Conservation (phyloP, 2,888 invertebrate genomes). For the Chrysolina americana region DNA sequence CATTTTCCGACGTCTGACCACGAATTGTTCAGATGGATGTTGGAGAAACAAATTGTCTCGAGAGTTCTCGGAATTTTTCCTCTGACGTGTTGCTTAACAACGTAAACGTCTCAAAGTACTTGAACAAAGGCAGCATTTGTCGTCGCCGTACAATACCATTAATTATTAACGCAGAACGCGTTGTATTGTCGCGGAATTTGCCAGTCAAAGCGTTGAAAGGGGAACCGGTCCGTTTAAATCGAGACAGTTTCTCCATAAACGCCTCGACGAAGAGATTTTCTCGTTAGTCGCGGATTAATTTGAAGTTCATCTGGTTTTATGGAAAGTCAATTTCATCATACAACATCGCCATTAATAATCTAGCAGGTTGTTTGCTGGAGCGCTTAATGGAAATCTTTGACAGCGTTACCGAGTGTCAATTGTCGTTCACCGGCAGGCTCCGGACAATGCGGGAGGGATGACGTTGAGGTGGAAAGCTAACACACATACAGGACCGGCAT, state of each 20-base stretch:
- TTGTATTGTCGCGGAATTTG: constrained; percentile 40
- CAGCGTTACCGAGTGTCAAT: constrained; percentile 62
- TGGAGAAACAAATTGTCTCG: constrained; percentile 12
- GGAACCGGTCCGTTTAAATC: constrained; percentile 32
- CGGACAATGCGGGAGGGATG: constrained; percentile 18
- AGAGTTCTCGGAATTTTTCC: constrained; percentile 11
- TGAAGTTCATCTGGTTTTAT: constrained; percentile 58
- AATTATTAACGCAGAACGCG: constrained; percentile 41
- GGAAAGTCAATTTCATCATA: constrained; percentile 63
- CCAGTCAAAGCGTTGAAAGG: constrained; percentile 39
- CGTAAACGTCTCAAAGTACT: constrained; percentile 36
- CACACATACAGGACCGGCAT: constrained; percentile 17
- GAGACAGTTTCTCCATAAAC: constrained; percentile 36
- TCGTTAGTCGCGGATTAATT: constrained; percentile 52
- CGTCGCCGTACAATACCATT: constrained; percentile 42
- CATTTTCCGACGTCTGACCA: neutral
- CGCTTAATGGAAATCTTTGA: constrained; percentile 66
- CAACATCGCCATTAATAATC: constrained; percentile 65
- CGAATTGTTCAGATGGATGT: neutral
- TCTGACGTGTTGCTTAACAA: constrained; percentile 19
- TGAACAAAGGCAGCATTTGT: constrained; percentile 42
- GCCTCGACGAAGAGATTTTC: constrained; percentile 46
- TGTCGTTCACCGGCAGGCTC: constrained; percentile 49
- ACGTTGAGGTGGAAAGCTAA: constrained; percentile 29
- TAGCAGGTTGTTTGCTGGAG: constrained; percentile 61